Conservation (phyloP, 2,888 invertebrate species). For the Plagodis dolabraria region DNA sequence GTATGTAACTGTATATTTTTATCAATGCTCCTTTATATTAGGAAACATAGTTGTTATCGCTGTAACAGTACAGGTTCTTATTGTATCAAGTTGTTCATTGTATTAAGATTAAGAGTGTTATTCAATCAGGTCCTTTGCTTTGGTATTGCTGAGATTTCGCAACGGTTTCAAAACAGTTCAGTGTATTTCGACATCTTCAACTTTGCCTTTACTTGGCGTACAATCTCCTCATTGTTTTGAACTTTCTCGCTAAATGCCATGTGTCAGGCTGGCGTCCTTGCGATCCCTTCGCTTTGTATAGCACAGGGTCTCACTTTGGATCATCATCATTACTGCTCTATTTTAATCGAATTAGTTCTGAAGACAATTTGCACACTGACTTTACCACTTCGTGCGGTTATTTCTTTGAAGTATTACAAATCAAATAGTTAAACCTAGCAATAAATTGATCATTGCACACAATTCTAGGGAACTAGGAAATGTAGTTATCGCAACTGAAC, state of each 20-base stretch:
- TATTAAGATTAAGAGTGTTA: slow-evolving; percentile 12
- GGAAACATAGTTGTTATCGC: slow-evolving; percentile 10
- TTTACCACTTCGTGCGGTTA: slow-evolving; percentile 19
- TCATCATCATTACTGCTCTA: slow-evolving; percentile 8
- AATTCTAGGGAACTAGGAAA: slow-evolving; percentile 41
- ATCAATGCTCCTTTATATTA: slow-evolving; percentile 23
- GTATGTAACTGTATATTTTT: slow-evolving; percentile 27
- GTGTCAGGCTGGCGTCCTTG: slow-evolving; percentile 30
- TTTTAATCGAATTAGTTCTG: slow-evolving; percentile 6
- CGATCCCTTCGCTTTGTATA: slow-evolving; percentile 28
- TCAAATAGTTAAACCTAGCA: slow-evolving; percentile 14
- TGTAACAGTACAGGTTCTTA: background rate
- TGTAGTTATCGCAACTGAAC: slow-evolving; percentile 37
- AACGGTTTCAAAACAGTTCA: slow-evolving; percentile 27
- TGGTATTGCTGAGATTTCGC: slow-evolving; percentile 8
- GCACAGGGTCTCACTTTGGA: background rate
- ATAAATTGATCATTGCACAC: slow-evolving; percentile 24
- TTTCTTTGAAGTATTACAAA: slow-evolving; percentile 25
- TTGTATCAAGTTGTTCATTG: background rate
- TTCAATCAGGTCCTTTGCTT: slow-evolving; percentile 13
- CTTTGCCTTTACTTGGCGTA: slow-evolving; percentile 27
- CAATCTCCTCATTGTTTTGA: slow-evolving; percentile 30
- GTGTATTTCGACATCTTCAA: slow-evolving; percentile 27
- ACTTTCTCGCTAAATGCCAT: slow-evolving; percentile 38
- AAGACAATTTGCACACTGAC: slow-evolving; percentile 19